Conservation (phyloP, 2,797 vertebrate species). For the Acanthis flammea region DNA sequence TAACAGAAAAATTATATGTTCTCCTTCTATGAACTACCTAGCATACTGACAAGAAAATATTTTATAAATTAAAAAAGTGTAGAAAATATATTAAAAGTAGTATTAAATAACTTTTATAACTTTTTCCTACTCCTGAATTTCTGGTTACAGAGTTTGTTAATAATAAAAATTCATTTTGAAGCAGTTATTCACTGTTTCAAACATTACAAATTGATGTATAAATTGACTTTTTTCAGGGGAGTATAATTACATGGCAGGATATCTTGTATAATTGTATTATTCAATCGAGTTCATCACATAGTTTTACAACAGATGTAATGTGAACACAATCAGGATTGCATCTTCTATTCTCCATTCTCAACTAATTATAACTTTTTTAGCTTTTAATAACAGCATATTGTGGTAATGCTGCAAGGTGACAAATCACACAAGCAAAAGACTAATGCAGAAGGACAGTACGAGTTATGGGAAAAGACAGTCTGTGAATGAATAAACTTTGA, state of each 20-base stretch:
- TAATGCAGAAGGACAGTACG: background rate
- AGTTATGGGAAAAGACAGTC: background rate
- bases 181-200: background rate
- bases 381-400: slow-evolving; percentile 8
- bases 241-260: slow-evolving; percentile 47
- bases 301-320: background rate
- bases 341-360: slow-evolving; percentile 8
- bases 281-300: background rate
- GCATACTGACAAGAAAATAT: background rate
- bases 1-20: background rate
- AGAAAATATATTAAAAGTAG: background rate
- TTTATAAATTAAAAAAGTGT: background rate
- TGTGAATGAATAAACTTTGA: background rate
- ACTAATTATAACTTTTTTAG: slow-evolving; percentile 21
- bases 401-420: background rate
- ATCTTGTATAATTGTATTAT: slow-evolving; percentile 41
- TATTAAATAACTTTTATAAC: background rate
- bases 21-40: background rate
- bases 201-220: slow-evolving; percentile 32
- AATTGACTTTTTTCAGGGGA: slow-evolving; percentile 45
- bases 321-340: slow-evolving; percentile 9
- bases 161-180: slow-evolving; percentile 35
- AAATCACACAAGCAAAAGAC: background rate
- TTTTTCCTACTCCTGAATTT: background rate
- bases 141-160: background rate